Base-by-base conservation (phyloP, 2,113 vertebrate species). In the Sander lucioperca region DNA sequence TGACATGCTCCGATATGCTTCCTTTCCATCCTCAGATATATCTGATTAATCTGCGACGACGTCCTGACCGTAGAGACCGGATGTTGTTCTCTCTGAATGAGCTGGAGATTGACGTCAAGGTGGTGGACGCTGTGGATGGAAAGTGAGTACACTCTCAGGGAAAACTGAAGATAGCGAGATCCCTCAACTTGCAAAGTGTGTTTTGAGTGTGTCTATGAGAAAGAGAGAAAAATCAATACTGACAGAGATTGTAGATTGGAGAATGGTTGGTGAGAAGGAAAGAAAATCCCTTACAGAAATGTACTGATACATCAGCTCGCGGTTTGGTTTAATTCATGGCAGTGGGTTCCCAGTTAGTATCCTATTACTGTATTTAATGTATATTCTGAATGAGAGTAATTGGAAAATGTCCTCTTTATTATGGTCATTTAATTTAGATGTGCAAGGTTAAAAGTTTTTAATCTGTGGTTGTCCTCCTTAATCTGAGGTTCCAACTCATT, bases 51-150 rank as follows among this genome's bases (percentile, higher is more conserved):
- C 94, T 99, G 90, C 94, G 95, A 4, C 96, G 98, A 23, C 96
- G 98, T 39, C 90, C 92, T 0, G 96, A 97, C 90, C 96, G 97
- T 2, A 93, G 97, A 8, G 95, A 95, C 61, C 95, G 97, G 70
- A 99, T 99, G 97, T 82, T 98, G 82, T 95, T 90, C 9, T 97
- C 98, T 0, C 94, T 99, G 77, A 95, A 92, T 64, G 97, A 99
- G 86, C 93, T 98, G 93, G 98, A 97, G 93, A 94, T 99, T 0
- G 78, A 95, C 0, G 94, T 96, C 1, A 95, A 90, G 54, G 96
- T 98, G 79, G 92, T 99, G 56, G 97, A 98, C 0, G 98, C 97
- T 0, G 95, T 99, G 88, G 98, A 99, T 1, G 98, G 98, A 90
- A 96, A 97, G 98, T 96, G 56, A 92, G 93, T 82, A 33, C 12